Percentiles rank a stretch among this genome's conserved stretches.
phyloP scores from a whole-genome alignment of 2,888 invertebrate species.

The Thymelicus lineola region DNA sequence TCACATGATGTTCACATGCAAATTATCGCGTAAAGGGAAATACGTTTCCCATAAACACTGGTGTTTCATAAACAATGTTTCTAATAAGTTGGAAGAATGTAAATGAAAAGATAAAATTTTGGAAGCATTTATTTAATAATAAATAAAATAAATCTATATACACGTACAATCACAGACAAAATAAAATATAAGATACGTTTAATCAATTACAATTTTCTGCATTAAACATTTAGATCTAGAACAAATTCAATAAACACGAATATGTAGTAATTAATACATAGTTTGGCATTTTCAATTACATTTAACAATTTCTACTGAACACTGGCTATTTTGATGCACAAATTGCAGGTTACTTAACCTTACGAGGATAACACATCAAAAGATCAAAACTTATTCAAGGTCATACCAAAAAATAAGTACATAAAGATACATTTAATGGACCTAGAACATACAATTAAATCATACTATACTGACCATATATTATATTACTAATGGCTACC shows the following conservation, averaged over 20 bases:
- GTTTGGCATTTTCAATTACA: neutral
- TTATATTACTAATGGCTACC: no score
- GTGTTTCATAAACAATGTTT: no score
- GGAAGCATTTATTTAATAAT: slow-evolving; percentile 46
- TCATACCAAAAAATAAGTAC: no score
- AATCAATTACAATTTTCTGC: neutral
- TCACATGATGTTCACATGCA: no score
- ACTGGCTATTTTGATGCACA: neutral
- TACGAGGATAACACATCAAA: no score
- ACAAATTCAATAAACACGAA: neutral
- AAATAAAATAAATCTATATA: slow-evolving; percentile 40
- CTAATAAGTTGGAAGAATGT: no score
- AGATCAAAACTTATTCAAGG: no score
- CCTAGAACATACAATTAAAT: no score
- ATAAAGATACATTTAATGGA: no score
- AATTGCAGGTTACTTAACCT: neutral
- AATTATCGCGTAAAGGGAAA: no score
- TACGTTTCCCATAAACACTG: no score
- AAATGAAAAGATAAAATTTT: slow-evolving; percentile 1
- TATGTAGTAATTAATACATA: neutral
- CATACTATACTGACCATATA: no score
- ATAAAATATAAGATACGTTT: slow-evolving; percentile 19
- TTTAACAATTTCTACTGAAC: neutral
- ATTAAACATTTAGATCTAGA: slow-evolving; percentile 2
- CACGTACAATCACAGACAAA: slow-evolving; percentile 52